Evolutionary conservation across 2,113 vertebrate genomes (phyloP).

Genomic region (Furnarius figulus): DNA sequence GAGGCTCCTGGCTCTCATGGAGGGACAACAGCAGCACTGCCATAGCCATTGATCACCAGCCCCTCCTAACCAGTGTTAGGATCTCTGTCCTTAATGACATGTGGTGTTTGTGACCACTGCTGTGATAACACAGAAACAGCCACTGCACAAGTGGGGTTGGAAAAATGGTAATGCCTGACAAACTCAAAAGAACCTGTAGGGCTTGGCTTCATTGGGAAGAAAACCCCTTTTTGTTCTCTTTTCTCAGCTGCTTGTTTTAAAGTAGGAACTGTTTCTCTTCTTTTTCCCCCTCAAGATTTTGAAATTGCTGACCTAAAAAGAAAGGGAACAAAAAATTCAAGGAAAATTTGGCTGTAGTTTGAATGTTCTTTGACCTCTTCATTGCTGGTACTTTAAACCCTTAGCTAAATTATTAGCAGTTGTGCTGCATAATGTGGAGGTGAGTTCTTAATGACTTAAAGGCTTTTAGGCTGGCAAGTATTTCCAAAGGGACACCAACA

Average conservation of each 20-base stretch:
- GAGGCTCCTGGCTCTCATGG: background rate
- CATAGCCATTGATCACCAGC: background rate
- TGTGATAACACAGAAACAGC: background rate
- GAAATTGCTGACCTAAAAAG: background rate
- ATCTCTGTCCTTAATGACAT: background rate
- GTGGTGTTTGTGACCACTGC: background rate
- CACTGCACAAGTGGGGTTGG: background rate
- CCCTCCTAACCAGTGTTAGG: background rate
- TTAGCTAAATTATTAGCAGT: background rate
- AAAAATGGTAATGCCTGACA: background rate
- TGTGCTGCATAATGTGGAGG: background rate
- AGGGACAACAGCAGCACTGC: background rate
- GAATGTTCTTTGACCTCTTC: background rate
- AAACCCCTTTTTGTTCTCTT: background rate
- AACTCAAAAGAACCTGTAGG: background rate
- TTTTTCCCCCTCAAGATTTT: background rate
- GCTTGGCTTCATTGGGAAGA: background rate
- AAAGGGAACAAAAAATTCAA: background rate
- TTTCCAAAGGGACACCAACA: background rate
- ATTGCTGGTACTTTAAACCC: background rate
- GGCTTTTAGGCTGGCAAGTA: background rate
- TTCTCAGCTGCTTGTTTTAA: background rate
- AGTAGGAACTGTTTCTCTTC: background rate
- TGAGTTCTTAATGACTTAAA: background rate
- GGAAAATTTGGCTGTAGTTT: background rate